Percentiles rank a stretch among this genome's conserved stretches.
Conservation (phyloP, 2,888 invertebrate genomes). For the Hirtodrosophila histrioides region DNA sequence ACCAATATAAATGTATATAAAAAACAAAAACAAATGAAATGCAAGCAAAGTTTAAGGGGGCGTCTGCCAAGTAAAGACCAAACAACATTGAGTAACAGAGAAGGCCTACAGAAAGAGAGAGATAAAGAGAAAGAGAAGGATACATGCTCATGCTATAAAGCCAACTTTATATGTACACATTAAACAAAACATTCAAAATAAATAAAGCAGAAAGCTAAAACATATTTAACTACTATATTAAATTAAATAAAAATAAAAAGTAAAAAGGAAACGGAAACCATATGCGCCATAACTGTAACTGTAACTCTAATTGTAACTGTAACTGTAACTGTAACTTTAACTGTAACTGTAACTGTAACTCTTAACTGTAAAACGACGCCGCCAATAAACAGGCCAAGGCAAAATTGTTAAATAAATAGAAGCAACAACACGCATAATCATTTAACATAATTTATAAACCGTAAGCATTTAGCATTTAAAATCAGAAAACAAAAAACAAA, state of each 20-base stretch:
- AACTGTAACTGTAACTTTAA: slow-evolving; percentile 26
- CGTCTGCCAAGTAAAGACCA: slow-evolving; percentile 62
- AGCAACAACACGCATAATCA: slow-evolving; percentile 18
- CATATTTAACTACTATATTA: slow-evolving; percentile 33
- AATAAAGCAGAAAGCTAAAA: slow-evolving; percentile 14
- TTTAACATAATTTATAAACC: slow-evolving; percentile 16
- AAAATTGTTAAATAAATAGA: slow-evolving; percentile 33
- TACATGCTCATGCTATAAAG: slow-evolving; percentile 52
- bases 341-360: slow-evolving; percentile 14
- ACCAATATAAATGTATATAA: slow-evolving; percentile 47
- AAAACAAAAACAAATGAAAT: neutral
- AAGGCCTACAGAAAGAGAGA: slow-evolving; percentile 12
- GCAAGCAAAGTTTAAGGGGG: slow-evolving; percentile 45
- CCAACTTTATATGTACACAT: slow-evolving; percentile 46
- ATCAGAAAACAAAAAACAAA: neutral
- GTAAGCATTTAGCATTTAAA: slow-evolving; percentile 35
- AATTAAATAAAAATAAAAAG: slow-evolving; percentile 11
- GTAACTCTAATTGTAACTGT: slow-evolving; percentile 19
- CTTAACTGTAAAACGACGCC: slow-evolving; percentile 43
- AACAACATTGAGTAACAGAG: slow-evolving; percentile 21
- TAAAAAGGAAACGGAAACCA: neutral
- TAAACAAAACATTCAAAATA: slow-evolving; percentile 1
- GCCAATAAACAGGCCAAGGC: slow-evolving; percentile 47
- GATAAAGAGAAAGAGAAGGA: slow-evolving; percentile 8
- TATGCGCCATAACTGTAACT: slow-evolving; percentile 46